phyloP scores from a whole-genome alignment of 2,797 vertebrate species.

The Microhierax caerulescens region DNA sequence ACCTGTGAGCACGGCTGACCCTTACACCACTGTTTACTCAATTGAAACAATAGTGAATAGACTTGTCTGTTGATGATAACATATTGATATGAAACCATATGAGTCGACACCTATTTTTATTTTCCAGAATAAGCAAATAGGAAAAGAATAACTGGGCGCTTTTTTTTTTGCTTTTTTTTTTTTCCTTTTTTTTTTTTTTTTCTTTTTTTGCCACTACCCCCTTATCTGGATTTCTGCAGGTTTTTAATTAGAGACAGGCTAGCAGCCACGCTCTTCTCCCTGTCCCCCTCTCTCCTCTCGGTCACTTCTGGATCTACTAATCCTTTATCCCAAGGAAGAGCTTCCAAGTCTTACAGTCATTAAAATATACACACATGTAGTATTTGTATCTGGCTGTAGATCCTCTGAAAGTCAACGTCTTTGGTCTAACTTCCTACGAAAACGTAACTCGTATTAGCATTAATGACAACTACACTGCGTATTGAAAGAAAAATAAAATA shows the following conservation, averaged over 20 bases:
- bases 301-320: not conserved
- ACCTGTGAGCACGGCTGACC: constrained; percentile 87
- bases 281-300: rapidly evolving
- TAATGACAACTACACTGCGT: not conserved
- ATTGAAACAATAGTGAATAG: constrained; percentile 83
- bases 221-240: not conserved
- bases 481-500: not conserved
- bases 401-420: not conserved
- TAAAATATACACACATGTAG: not conserved
- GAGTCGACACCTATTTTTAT: constrained; percentile 71
- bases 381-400: not conserved
- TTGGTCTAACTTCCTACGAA: not conserved
- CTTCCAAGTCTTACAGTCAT: not conserved
- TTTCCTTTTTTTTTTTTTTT: not conserved
- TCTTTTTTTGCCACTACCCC: not conserved
- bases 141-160: not conserved
- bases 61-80: constrained; percentile 81
- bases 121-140: constrained; percentile 59
- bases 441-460: not conserved
- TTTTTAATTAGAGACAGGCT: not conserved
- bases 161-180: not conserved
- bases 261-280: not conserved
- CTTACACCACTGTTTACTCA: constrained; percentile 85
- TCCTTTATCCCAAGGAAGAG: not conserved
- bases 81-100: constrained; percentile 76